Conservation (phyloP, 2,797 vertebrate genomes). For the Zenarchopterus dispar region DNA sequence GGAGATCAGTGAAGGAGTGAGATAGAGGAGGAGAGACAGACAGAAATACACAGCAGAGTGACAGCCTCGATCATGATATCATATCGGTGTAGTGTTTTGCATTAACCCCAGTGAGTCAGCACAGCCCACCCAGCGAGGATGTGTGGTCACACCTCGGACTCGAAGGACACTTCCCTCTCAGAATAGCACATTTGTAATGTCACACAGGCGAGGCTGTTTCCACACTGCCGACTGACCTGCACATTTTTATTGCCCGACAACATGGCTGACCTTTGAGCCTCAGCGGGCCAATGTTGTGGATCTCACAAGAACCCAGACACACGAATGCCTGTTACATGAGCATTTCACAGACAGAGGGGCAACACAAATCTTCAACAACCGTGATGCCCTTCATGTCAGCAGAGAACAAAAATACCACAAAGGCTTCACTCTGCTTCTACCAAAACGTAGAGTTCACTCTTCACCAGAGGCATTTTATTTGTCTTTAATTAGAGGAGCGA, state of each 20-base stretch:
- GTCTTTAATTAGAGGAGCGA: slow-evolving; percentile 79
- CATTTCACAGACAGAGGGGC: slow-evolving; percentile 6
- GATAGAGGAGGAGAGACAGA: slow-evolving; percentile 34
- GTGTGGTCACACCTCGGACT: slow-evolving; percentile 75
- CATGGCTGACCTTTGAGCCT: slow-evolving; percentile 80
- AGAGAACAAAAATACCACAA: slow-evolving; percentile 56
- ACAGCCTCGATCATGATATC: slow-evolving; percentile 55
- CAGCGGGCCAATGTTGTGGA: slow-evolving; percentile 55
- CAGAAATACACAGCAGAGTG: slow-evolving; percentile 26
- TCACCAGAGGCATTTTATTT: slow-evolving; percentile 75
- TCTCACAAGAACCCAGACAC: slow-evolving; percentile 29
- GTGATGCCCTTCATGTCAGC: slow-evolving; percentile 48
- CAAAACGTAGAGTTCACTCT: slow-evolving; percentile 70
- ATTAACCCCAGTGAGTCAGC: slow-evolving; percentile 71
- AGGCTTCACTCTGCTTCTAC: slow-evolving; percentile 59
- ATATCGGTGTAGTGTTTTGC: slow-evolving; percentile 66
- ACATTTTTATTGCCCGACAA: slow-evolving; percentile 72
- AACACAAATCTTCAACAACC: slow-evolving; percentile 22
- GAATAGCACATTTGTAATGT: slow-evolving; percentile 81
- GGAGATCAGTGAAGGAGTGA: slow-evolving; percentile 54
- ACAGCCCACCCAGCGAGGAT: slow-evolving; percentile 56
- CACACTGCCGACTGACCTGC: slow-evolving; percentile 64
- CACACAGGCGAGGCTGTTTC: slow-evolving; percentile 57
- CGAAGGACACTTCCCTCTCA: slow-evolving; percentile 72
- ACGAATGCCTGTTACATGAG: slow-evolving; percentile 17